Conservation (phyloP, 2,113 vertebrate species). For the Microcebus jonahi region DNA sequence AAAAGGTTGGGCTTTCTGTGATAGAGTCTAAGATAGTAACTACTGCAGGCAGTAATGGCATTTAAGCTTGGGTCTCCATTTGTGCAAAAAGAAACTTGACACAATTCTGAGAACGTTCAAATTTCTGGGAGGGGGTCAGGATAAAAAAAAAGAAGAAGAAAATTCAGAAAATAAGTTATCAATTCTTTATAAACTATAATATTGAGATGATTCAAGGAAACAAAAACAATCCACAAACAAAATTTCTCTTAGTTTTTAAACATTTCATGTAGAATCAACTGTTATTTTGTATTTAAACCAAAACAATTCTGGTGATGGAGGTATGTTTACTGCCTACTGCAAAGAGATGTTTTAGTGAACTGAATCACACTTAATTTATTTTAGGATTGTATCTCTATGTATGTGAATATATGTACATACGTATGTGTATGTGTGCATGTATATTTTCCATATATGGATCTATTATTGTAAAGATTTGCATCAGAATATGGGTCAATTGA, state of each 20-base stretch:
- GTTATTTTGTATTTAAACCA: constrained; percentile 32
- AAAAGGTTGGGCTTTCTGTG: constrained; percentile 51
- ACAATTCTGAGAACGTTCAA: background rate
- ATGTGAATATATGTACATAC: background rate
- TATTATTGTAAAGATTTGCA: constrained; percentile 71
- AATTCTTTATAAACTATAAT: constrained; percentile 13
- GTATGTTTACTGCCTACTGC: background rate
- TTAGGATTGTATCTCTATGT: background rate
- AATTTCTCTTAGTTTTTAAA: constrained; percentile 29
- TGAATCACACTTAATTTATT: constrained; percentile 74
- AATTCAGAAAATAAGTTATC: constrained; percentile 48
- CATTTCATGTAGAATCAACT: background rate
- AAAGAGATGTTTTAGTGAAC: constrained; percentile 43
- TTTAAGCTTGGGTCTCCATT: constrained; percentile 34
- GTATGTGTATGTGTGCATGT: background rate
- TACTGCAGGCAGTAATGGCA: background rate
- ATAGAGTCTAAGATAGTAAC: constrained; percentile 36
- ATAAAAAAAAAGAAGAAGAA: background rate
- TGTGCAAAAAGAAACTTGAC: constrained; percentile 50
- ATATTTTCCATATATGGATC: background rate
- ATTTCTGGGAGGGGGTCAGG: background rate
- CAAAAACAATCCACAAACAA: background rate
- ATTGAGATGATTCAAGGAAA: constrained; percentile 36
- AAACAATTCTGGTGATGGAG: constrained; percentile 33
- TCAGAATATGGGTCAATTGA: constrained; percentile 53